Evolutionary conservation across 2,888 invertebrate species (phyloP).

Genomic region (Nomada flava): DNA sequence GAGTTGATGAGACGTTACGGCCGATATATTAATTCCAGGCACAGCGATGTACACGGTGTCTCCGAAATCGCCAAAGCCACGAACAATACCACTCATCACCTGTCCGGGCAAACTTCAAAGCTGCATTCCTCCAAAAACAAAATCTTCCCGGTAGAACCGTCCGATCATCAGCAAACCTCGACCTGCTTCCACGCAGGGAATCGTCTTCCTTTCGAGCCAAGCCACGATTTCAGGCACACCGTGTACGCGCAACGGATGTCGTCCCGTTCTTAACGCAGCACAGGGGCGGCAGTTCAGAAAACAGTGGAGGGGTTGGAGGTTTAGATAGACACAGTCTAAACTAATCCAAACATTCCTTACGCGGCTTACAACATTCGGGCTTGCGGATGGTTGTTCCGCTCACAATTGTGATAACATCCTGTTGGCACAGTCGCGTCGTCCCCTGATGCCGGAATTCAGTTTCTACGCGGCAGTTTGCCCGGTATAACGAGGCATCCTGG

Average conservation of each 20-base stretch:
- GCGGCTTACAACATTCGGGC: constrained; percentile 29
- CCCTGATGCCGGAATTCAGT: constrained; percentile 55
- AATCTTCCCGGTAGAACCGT: too few relatives aligned
- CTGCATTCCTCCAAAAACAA: too few relatives aligned
- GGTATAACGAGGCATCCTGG: constrained; percentile 61
- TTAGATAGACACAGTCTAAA: constrained; percentile 54
- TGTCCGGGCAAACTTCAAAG: too few relatives aligned
- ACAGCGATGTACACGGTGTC: background rate
- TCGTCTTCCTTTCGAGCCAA: too few relatives aligned
- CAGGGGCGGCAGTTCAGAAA: constrained; percentile 39
- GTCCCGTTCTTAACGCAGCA: constrained; percentile 17
- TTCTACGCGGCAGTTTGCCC: constrained; percentile 26
- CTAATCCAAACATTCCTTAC: constrained; percentile 73
- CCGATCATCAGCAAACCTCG: too few relatives aligned
- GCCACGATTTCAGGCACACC: too few relatives aligned
- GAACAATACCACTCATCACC: too few relatives aligned
- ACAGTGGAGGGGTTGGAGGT: constrained; percentile 19
- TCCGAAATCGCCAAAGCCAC: too few relatives aligned
- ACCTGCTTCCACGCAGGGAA: too few relatives aligned
- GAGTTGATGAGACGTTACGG: constrained; percentile 37
- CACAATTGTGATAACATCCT: constrained; percentile 70
- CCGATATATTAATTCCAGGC: constrained; percentile 38
- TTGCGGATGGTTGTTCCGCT: constrained; percentile 50
- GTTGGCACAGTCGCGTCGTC: constrained; percentile 49
- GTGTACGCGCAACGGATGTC: constrained; percentile 15